Conservation (phyloP, 1,140 invertebrate species). For the Ectropis grisescens region DNA sequence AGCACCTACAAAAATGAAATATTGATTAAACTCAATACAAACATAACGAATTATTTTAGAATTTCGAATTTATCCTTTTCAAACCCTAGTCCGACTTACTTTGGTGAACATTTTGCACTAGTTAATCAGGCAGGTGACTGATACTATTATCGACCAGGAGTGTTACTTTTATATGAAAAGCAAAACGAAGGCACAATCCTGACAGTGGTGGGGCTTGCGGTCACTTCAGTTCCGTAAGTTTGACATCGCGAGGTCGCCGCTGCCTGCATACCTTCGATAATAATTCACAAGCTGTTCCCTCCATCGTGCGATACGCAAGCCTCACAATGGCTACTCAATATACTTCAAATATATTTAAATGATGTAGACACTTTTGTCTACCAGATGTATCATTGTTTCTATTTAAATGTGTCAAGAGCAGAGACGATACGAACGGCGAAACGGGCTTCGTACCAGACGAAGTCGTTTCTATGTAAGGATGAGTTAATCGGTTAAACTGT, state of each 20-base stretch:
- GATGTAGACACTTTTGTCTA: no score
- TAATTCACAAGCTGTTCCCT: constrained; percentile 22
- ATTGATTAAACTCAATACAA: constrained; percentile 2
- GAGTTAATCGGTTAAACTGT: no score
- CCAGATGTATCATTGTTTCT: no score
- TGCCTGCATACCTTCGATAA: constrained; percentile 34
- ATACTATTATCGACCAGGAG: constrained; percentile 48
- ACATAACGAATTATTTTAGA: constrained; percentile 1
- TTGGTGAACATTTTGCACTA: constrained; percentile 65
- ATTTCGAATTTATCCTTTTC: no score
- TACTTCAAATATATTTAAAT: no score
- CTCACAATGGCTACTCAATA: no score
- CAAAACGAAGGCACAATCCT: constrained; percentile 53
- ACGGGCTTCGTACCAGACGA: no score
- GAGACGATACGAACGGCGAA: no score
- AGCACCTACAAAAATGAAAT: constrained; percentile 30
- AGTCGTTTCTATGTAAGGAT: no score
- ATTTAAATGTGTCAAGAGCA: no score
- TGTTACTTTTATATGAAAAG: constrained; percentile 67
- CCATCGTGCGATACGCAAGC: no score
- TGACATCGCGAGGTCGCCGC: constrained; percentile 61
- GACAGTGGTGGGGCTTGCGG: constrained; percentile 49
- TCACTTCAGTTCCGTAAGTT: constrained; percentile 65
- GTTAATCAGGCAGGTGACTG: constrained; percentile 63
- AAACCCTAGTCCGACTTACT: no score